Conservation (phyloP, 2,113 vertebrate species). For the Caracal caracal region DNA sequence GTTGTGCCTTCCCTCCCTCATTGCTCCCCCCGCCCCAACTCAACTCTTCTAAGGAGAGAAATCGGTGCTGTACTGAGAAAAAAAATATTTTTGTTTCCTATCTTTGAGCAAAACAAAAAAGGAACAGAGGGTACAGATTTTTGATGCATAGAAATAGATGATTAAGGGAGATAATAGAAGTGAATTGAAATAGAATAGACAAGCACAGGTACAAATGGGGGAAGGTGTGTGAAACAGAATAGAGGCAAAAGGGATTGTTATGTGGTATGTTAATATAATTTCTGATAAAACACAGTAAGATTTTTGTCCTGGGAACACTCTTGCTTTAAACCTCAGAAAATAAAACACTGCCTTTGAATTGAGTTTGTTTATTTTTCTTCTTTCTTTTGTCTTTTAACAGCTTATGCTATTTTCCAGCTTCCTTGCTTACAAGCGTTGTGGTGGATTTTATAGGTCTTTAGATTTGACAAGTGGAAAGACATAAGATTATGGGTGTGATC, state of each 20-base stretch:
- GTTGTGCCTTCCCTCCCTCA: neutral
- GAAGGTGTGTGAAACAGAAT: neutral
- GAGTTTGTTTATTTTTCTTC: neutral
- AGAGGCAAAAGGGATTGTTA: neutral
- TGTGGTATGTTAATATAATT: neutral
- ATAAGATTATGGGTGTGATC: neutral
- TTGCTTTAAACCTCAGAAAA: constrained; percentile 25
- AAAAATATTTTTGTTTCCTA: neutral
- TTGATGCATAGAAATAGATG: neutral
- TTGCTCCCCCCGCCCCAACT: neutral
- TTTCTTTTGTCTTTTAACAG: neutral
- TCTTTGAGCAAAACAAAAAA: neutral
- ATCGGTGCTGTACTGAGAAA: neutral
- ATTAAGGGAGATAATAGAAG: neutral
- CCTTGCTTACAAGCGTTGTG: neutral
- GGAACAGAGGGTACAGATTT: neutral
- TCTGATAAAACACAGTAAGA: neutral
- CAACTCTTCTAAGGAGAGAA: neutral
- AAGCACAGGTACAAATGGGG: neutral
- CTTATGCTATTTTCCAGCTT: neutral
- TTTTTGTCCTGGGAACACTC: neutral
- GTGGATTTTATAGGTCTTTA: neutral
- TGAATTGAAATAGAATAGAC: neutral
- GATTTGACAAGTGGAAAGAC: neutral
- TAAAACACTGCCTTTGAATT: neutral